These are phyloP conservation scores for Himalopsyche kuldschensis DNA, from an alignment of 2,888 invertebrate species.

Conservation along the genomic window DNA sequence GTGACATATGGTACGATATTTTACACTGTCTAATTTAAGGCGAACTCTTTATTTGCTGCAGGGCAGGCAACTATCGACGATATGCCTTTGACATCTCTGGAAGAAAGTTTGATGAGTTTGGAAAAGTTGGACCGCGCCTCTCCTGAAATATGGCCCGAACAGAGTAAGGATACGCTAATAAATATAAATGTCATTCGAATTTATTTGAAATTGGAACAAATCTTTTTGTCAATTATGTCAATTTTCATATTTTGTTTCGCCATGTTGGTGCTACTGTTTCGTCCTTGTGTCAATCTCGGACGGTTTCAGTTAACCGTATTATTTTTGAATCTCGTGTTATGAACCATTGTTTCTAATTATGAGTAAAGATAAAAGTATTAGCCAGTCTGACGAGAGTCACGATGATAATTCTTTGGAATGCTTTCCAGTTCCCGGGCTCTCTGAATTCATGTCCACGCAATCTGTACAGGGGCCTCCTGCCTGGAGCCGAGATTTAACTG, in stretches of 20 bases:
- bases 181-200: constrained; percentile 24
- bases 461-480: constrained; percentile 62
- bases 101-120: constrained; percentile 80
- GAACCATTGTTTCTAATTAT: constrained; percentile 5
- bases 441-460: constrained; percentile 76
- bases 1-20: constrained; percentile 4
- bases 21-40: constrained; percentile 27
- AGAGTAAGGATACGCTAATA: constrained; percentile 66
- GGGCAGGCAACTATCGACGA: constrained; percentile 54
- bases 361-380: constrained; percentile 29
- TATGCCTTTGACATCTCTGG: constrained; percentile 60
- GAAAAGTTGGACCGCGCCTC: constrained; percentile 94
- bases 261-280: background rate
- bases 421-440: constrained; percentile 83
- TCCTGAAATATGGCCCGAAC: constrained; percentile 95
- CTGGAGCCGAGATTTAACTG: constrained; percentile 70
- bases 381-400: constrained; percentile 28
- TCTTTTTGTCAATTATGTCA: background rate
- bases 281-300: background rate
- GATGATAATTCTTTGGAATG: constrained; percentile 29
- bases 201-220: background rate
- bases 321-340: constrained; percentile 15
- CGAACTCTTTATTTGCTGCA: constrained; percentile 44
- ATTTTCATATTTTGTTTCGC: constrained; percentile 6
- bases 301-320: constrained; percentile 17